Base-by-base conservation (phyloP, 2,797 vertebrate species). In the Pipistrellus nathusii region DNA sequence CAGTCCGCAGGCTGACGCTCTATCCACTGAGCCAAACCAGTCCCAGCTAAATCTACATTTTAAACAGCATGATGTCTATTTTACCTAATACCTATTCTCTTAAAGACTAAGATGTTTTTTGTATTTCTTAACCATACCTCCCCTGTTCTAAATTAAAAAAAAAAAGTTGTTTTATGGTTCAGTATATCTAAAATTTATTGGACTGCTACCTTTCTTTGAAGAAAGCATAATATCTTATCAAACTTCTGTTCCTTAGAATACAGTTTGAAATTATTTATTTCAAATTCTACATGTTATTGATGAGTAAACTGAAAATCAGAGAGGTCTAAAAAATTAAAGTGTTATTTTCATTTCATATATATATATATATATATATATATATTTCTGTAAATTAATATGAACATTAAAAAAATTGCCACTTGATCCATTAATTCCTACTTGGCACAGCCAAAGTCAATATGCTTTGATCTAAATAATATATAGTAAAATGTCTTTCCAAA, bases 201-300 rank as follows among this genome's bases (percentile, higher is more conserved):
- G n/a, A 73, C 13, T 48, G 80, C 38, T 66, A 48, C 5, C 25
- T 38, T 68, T 75, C 71, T 57, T 68, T 6, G 66, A 82, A 48
- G 69, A 85, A 96, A 93, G 90, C 3, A 23, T 62, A 69, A 21
- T 90, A 85, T 84, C n/a, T 91, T n/a, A 92, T 89, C 25, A 82
- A 93, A 51, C 15, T 71, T 88, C 53, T 77, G 35, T 83, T 84
- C 69, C 38, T 4, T 27, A 35, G 27, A 81, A 32, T 18, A 46
- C 0, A 80, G 2, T 73, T 92, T 88, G 6, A 9, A 81, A 75
- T 90, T 85, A 87, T 66, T 93, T 64, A 85, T 83, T 90, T 88
- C 25, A 95, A 76, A 35, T 84, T 93, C 13, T 76, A 30, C 8
- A 48, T 86, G 32, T 57, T 87, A 41, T 51, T 76, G 20, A 46